A percentile compares a stretch with the other conserved stretches of the same genome.
Evolutionary conservation across 2,797 vertebrate genomes (phyloP).

Genomic region (Hydrolagus colliei): DNA sequence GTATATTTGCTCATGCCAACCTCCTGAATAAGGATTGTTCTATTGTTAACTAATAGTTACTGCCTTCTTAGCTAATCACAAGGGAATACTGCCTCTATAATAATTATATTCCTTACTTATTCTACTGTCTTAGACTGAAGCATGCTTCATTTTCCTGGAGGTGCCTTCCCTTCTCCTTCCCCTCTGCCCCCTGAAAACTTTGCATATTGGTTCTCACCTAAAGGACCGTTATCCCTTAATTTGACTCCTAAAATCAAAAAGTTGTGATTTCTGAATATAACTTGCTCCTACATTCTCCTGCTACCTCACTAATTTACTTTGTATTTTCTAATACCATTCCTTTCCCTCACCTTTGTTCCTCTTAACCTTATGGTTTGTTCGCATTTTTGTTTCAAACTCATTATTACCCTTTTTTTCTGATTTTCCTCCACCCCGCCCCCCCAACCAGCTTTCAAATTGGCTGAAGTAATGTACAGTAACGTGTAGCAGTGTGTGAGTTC

Average conservation of each 20-base stretch:
- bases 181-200: conserved; percentile 66
- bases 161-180: conserved; percentile 73
- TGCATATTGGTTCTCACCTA: conserved; percentile 46
- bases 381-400: conserved; percentile 46
- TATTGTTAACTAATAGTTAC: background rate
- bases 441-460: conserved; percentile 28
- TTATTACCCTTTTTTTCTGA: conserved; percentile 40
- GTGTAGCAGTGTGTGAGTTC: conserved; percentile 26
- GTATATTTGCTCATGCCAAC: background rate
- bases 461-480: conserved; percentile 18
- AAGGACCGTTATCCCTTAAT: conserved; percentile 38
- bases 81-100: background rate
- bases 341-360: conserved; percentile 51
- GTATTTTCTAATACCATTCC: conserved; percentile 51
- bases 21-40: background rate
- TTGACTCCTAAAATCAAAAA: conserved; percentile 15
- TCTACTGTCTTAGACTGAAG: conserved; percentile 31
- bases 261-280: conserved; percentile 23
- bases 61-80: background rate
- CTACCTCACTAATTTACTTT: conserved; percentile 67
- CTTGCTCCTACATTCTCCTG: conserved; percentile 40
- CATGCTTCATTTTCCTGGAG: conserved; percentile 49
- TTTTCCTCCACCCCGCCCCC: conserved; percentile 35
- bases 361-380: conserved; percentile 47
- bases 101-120: background rate